phyloP scores from a whole-genome alignment of 2,797 vertebrate genomes.

The Sarcoramphus papa region DNA sequence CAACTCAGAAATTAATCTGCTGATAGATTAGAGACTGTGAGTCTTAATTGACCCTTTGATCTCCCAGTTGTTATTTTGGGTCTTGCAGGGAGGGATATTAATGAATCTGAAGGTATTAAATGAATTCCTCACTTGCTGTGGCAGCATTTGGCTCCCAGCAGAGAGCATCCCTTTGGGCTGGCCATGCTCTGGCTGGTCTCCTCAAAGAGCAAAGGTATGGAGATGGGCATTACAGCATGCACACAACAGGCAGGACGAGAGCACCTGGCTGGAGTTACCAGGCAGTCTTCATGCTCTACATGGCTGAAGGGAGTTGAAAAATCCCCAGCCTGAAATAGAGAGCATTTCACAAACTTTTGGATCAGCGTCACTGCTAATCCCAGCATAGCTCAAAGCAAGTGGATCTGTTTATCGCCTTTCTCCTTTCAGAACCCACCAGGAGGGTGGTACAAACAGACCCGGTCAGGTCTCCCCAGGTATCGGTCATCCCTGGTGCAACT shows the following conservation, averaged over 20 bases:
- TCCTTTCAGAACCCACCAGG: not conserved
- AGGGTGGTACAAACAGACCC: not conserved
- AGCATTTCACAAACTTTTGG: not conserved
- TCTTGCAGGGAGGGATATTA: not conserved
- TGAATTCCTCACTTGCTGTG: not conserved
- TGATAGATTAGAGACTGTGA: not conserved
- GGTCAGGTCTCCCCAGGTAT: not conserved
- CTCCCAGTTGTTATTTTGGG: conserved; percentile 38
- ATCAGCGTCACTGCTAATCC: not conserved
- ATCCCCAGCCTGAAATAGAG: not conserved
- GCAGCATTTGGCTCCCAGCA: not conserved
- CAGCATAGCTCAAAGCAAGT: not conserved
- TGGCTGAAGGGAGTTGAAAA: not conserved
- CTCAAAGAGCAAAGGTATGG: rapidly evolving
- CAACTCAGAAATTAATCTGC: conserved; percentile 27
- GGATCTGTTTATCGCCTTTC: not conserved
- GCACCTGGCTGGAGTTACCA: not conserved
- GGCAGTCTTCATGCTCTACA: not conserved
- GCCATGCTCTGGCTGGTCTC: not conserved
- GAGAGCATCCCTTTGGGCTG: not conserved
- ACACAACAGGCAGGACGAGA: rapidly evolving
- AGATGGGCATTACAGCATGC: rapidly evolving
- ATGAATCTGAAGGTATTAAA: conserved; percentile 32
- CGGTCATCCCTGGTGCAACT: not conserved
- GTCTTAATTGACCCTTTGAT: conserved; percentile 19